Evolutionary conservation across 2,113 vertebrate species (phyloP).

Genomic region (Onychostruthus taczanowskii): DNA sequence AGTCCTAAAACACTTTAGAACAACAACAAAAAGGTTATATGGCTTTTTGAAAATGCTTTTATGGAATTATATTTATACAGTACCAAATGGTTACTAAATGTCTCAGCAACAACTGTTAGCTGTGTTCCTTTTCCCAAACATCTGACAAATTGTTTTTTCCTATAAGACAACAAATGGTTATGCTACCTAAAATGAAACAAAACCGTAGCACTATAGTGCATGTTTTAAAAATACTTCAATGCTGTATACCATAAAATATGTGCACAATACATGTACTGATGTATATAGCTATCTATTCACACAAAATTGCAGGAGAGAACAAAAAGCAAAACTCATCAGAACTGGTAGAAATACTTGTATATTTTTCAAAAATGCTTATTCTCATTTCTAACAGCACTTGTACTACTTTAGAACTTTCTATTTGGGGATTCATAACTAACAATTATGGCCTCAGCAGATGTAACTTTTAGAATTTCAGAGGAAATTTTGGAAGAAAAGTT

Average conservation of each 20-base stretch:
- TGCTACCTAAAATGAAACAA: too few relatives aligned
- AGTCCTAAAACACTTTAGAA: not conserved
- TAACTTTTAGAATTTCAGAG: not conserved
- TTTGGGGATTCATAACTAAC: not conserved
- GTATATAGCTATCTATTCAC: too few relatives aligned
- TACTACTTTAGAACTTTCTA: not conserved
- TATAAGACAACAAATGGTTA: slow-evolving; percentile 5
- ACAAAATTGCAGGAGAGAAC: slow-evolving; percentile 11
- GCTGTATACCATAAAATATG: too few relatives aligned
- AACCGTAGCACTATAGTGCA: too few relatives aligned
- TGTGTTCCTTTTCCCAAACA: slow-evolving; percentile 15
- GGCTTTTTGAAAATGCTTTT: not conserved
- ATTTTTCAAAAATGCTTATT: not conserved
- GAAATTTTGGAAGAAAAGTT: not conserved
- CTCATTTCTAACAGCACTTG: not conserved
- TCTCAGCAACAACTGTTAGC: not conserved
- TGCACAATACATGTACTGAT: too few relatives aligned
- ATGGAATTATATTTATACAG: slow-evolving; percentile 1
- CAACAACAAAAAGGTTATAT: not conserved
- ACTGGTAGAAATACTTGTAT: not conserved
- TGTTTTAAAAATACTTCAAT: too few relatives aligned
- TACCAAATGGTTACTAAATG: not conserved
- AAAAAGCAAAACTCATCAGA: slow-evolving; percentile 20
- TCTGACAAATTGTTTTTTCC: slow-evolving; percentile 23
- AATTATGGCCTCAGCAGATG: not conserved